Evolutionary conservation across 2,797 vertebrate genomes (phyloP), one percentile per base, ranked within the genome.

Genomic region (Notolabrus celidotus): DNA sequence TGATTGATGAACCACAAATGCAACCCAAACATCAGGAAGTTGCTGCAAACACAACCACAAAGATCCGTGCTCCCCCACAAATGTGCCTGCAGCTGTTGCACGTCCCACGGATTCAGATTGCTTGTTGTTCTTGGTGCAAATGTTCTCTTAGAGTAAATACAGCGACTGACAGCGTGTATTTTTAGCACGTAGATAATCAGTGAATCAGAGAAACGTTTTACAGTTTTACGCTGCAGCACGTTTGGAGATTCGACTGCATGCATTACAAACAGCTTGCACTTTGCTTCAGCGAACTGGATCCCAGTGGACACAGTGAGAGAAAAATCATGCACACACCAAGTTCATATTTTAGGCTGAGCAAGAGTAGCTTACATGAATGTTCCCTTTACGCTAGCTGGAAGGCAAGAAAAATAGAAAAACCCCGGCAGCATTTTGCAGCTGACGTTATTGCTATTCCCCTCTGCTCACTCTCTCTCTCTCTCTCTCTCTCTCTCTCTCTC

Each of bases 21-120:
- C 75, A 71, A 71, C 49, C 45, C 68, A 88, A 84, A 88, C 85
- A 81, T 86, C 83, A 81, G 68, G 71, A 88, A 86, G 77, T 77
- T 78, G 62, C 59, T 57, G 63, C 74, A 66, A 20, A 55, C 41
- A 27, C 84, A 54, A 43, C 66, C 17, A 47, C 66, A 71, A 82
- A 85, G 68, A 77, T 78, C 71, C 63, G 55, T 47, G 70, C 66
- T 73, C 64, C 59, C 46, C 53, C 78, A 29, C 56, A 49, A 39
- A 71, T 77, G 69, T 51, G 66, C 39, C 51, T 53, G 31, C 79
- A 76, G 80, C 71, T 77, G 76, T 74, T 63, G 79, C 66, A 50
- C 65, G 62, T 70, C 57, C 47, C 19, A 7, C 56, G 55, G 33
- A 19, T 77, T 70, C 56, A 60, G 29, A 62, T 42, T 16, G 49